Conservation (phyloP, 2,113 vertebrate genomes). For the Cariama cristata region DNA sequence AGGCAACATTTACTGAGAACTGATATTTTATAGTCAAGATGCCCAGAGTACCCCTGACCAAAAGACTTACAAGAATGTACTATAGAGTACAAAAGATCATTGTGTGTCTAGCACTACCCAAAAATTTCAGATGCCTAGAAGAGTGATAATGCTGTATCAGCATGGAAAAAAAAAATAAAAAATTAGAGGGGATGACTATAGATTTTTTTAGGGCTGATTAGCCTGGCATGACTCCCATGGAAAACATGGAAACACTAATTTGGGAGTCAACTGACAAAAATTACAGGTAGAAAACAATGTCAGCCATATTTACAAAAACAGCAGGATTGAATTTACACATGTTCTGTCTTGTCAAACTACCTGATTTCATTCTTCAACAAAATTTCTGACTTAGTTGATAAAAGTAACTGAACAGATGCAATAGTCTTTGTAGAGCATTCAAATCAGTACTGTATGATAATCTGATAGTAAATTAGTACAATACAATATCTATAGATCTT, state of each 20-base stretch:
- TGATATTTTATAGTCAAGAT: not conserved
- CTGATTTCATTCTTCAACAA: not conserved
- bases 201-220: not conserved
- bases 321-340: not conserved
- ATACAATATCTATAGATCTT: not conserved
- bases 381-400: not conserved
- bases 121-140: not conserved
- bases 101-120: not conserved
- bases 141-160: not conserved
- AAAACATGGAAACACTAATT: not conserved
- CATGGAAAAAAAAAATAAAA: not conserved
- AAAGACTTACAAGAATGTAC: not conserved
- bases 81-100: not conserved
- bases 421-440: not conserved
- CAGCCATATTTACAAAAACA: not conserved
- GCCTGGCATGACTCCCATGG: not conserved
- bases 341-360: not conserved
- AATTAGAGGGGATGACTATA: not conserved
- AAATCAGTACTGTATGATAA: not conserved
- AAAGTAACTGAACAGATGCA: not conserved
- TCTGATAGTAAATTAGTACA: not conserved
- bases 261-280: not conserved
- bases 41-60: not conserved
- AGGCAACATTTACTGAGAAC: not conserved
- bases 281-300: not conserved